Evolutionary conservation across 2,888 invertebrate species (phyloP), one percentile per base, ranked within the genome.

Genomic region (Ferdinandea cuprea): DNA sequence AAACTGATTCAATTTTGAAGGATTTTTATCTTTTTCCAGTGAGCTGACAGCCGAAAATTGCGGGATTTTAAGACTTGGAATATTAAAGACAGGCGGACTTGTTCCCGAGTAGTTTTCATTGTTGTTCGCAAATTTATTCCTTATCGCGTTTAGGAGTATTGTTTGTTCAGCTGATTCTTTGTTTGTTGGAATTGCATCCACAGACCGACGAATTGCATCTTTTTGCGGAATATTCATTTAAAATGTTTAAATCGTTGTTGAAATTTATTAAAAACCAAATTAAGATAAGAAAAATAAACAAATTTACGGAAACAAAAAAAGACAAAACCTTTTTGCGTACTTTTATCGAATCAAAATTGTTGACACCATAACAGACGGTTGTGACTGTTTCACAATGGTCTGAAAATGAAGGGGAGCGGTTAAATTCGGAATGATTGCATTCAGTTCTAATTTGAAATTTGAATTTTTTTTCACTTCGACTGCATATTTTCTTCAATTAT

Each of bases 101-200:
- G 68, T 84, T 28, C 46, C 80, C 0, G 83, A 30, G 65, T 66
- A 15, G 37, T 63, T 58, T 76, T 66, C 30, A 28, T 81, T 86
- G 65, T 76, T 71, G 8, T 83, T 58, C 37, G 80, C 85, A 73
- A 86, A 87, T 68, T 86, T 87, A n/a, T 77, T 85, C 69, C 66
- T 80, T 15, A 88, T 87, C 28, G 88, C 87, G 80, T 87, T 80
- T 40, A 86, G 76, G n/a, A 86, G 77, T 17, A 83, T 56, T 11
- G 50, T 46, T 63, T 73, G 73, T 19, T 78, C 61, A 32, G 52
- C 17, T 21, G 78, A 52, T 50, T 78, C 71, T 37, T 71, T 71
- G 19, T 37, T 56, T 8, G 46, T 19, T 44, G 73, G 30, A 30
- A 56, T 50, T 66, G 52, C 37, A 17, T 32, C 77, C 37, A 35